Base-by-base conservation (phyloP, 2,113 vertebrate genomes). In the Phyllostomus discolor region DNA sequence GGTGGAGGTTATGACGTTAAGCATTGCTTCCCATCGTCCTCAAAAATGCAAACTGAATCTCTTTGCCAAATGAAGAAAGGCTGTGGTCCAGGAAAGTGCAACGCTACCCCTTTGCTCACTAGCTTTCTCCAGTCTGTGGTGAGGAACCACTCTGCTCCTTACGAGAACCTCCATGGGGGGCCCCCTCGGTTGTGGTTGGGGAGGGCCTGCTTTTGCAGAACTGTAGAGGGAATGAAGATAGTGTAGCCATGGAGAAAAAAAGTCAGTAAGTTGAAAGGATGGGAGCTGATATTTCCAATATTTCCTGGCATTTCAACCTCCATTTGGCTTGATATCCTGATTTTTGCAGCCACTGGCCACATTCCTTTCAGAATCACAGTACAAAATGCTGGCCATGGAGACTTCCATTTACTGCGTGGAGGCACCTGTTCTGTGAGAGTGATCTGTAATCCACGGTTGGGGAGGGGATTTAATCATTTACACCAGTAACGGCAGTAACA, bases 1-100 rank as follows among this genome's bases (percentile, higher is more conserved):
- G 95, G 75, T 38, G 82, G 69, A 96, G 73, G 43, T 95, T 98
- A 93, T 84, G 88, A 98, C 92, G 66, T 87, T 96, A 92, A 97
- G 96, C 72, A 84, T 94, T 93, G 88, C 52, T 97, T 96, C 80
- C 66, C 95, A 86, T 24, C 52, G 82, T 57, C 90, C 48, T 97
- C 28, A 19, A 79, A 96, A 95, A 33, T 93, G 94, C 67, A 95
- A 88, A 72, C 24, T 83, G 80, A 94, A 79, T 73, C 43, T 90
- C 70, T 80, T 88, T 93, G 33, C 10, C 62, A 79, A 94, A 41
- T 84, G 88, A 98, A 97, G 54, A 64, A 86, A 95, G n/a, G 12
- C 28, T 90, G 87, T 35, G 57, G 50, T 93, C 80, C 59, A 80
- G 62, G 80, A 88, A 90, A 88, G 5, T 33, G 22, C 26, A 88